Evolutionary conservation across 2,888 invertebrate genomes (phyloP), one percentile per base, ranked within the genome.

Genomic region (Aelia acuminata): DNA sequence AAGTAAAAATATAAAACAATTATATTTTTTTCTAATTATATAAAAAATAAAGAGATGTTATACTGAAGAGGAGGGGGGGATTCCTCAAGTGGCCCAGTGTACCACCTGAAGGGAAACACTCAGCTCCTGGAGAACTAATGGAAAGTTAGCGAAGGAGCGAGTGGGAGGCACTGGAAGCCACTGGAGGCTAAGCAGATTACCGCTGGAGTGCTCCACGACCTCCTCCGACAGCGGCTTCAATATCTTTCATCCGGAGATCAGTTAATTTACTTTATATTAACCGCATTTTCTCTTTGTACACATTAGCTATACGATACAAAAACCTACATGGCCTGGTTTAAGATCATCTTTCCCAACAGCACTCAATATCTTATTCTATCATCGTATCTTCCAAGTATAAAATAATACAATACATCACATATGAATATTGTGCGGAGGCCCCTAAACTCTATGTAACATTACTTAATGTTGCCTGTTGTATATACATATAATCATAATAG

Each of bases 191-290:
- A 57, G 57, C 57, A 57, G 57, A 57, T 57, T 57, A 57, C 3
- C 26, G 15, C 57, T 57, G 8, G 31, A 57, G 57, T 57, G 57
- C 57, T 57, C 57, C 57, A 3, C 57, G 4, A 0, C 15, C 5
- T 13, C 35, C 35, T 35, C 18, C 7, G 7, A 8, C 8, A 35
- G 63, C 31, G 8, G 35, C 63, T 70, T 70, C 35, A 31, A 70
- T 70, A 70, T 70, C 63, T 70, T 18, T 70, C 63, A 31, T 31
- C 63, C 18, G 57, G 57, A 57, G 57, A 57, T 57, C n/a, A 26
- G 57, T 57, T 57, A 57, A 57, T 57, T 57, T 57, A 35, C 63
- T 35, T 70, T 70, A n/a, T n/a, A n/a, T n/a, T n/a, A 31, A 70
- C 35, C 63, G 31, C 31, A 35, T 70, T 35, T 7, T 35, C 15